These are phyloP conservation scores for Chesias legatella DNA, from an alignment of 2,888 invertebrate species.

Conservation along the genomic window DNA sequence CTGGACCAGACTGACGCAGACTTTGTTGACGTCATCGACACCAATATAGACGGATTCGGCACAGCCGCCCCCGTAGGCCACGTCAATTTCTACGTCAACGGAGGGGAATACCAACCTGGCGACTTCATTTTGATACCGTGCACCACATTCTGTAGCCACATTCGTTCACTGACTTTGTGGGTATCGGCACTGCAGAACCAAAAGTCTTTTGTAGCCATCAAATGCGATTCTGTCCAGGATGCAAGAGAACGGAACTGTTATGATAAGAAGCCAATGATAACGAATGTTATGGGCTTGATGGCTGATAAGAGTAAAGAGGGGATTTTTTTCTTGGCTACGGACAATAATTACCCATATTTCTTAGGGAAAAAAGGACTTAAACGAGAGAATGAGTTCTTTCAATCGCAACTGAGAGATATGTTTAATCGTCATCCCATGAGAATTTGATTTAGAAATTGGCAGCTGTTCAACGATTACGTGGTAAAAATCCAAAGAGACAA, in stretches of 20 bases:
- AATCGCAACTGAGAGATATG: slow-evolving; percentile 26
- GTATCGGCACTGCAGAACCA: slow-evolving; percentile 43
- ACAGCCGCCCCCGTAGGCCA: slow-evolving; percentile 61
- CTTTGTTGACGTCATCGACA: slow-evolving; percentile 61
- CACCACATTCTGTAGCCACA: slow-evolving; percentile 44
- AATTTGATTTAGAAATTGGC: slow-evolving; percentile 10
- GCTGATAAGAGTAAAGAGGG: slow-evolving; percentile 40
- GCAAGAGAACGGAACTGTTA: slow-evolving; percentile 46
- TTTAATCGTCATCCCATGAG: slow-evolving; percentile 19
- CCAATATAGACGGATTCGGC: slow-evolving; percentile 58
- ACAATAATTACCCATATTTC: slow-evolving; percentile 49
- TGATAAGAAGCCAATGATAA: slow-evolving; percentile 38
- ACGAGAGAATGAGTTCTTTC: slow-evolving; percentile 45
- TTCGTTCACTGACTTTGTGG: slow-evolving; percentile 43
- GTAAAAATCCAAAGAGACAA: too few relatives aligned
- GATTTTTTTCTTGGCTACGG: slow-evolving; percentile 45
- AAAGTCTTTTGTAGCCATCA: slow-evolving; percentile 42
- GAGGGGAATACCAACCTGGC: slow-evolving; percentile 56
- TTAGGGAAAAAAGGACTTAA: slow-evolving; percentile 52
- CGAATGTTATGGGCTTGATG: slow-evolving; percentile 43
- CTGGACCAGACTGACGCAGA: slow-evolving; percentile 49
- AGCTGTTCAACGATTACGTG: too few relatives aligned
- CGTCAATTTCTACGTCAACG: slow-evolving; percentile 62
- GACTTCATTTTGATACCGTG: slow-evolving; percentile 43
- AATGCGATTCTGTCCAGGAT: slow-evolving; percentile 49